A percentile compares a stretch with the other conserved stretches of the same genome.
Evolutionary conservation across 1,140 invertebrate genomes (phyloP).

Genomic region (Caenorhabditis remanei): DNA sequence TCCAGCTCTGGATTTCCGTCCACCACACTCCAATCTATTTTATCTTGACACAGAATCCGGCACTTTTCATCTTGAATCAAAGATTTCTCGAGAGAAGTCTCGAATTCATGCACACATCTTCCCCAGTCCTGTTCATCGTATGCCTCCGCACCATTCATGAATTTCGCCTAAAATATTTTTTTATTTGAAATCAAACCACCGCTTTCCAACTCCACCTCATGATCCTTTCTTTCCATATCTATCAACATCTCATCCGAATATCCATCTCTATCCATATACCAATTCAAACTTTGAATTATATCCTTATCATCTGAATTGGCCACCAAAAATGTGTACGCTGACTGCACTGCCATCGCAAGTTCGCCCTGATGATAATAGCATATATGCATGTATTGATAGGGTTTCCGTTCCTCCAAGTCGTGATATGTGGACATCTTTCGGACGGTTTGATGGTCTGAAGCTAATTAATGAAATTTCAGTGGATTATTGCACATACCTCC

Average conservation of each 20-base stretch:
- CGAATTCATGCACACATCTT: constrained; percentile 55
- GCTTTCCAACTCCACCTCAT: constrained; percentile 57
- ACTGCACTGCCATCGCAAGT: constrained; percentile 29
- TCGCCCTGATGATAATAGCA: constrained; percentile 56
- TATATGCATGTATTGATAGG: constrained; percentile 60
- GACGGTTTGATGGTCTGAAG: constrained; percentile 16
- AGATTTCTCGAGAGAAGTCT: constrained; percentile 47
- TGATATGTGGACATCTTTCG: constrained; percentile 55
- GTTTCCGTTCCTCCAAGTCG: constrained; percentile 57
- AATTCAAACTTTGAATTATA: constrained; percentile 51
- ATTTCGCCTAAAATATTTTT: constrained; percentile 43
- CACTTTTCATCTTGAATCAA: constrained; percentile 53
- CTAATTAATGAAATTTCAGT: background rate
- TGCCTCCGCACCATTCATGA: constrained; percentile 48
- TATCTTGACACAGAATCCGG: constrained; percentile 52
- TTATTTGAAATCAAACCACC: no score
- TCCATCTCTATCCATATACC: constrained; percentile 48
- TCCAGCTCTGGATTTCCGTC: constrained; percentile 58
- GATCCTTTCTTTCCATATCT: constrained; percentile 32
- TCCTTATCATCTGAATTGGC: constrained; percentile 55
- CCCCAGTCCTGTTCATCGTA: constrained; percentile 55
- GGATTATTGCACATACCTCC: constrained; percentile 5
- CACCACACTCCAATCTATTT: constrained; percentile 60
- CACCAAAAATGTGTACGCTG: constrained; percentile 60
- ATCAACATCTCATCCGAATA: constrained; percentile 53